Base-by-base conservation (phyloP, 2,888 invertebrate species). In the Fissipunctia ypsillon region DNA sequence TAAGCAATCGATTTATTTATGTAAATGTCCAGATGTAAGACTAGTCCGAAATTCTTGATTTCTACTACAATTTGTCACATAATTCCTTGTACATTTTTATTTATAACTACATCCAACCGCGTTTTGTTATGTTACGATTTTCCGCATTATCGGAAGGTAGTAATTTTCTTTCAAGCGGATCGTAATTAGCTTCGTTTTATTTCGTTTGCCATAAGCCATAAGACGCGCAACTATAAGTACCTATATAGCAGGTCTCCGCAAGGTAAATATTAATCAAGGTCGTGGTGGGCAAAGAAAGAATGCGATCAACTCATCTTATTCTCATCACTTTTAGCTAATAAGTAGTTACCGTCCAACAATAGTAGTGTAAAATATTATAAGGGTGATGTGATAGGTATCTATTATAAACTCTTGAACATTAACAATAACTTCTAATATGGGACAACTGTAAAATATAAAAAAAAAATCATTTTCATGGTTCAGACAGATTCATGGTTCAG, bases 181-280 rank as follows among this genome's bases (percentile, higher is more conserved):
- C 68, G 41, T 80, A 75, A 81, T 84, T 75, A 75, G 71, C 45
- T 75, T 45, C 65, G 70, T 71, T 83, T 83, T 25, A 31, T 57
- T 35, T 54, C 25, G 50, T 64, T 68, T 35, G 19, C 57, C n/a
- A 57, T 76, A 71, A 61, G 19, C 57, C n/a, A 57, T 76, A 71
- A 61, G 35, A 56, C 14, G 22, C 10, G 28, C 28, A 14, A 31
- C 28, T 45, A 31, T 22, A 41, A 25, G 19, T 9, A 48, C 1
- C 2, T 71, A 28, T 1, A 19, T n/a, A 35, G 35, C 35, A 41
- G 12, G 12, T 7, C n/a, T 38, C 16, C 12, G 25, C 9, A 10
- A n/a, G 38, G 31, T 56, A 52, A 59, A 50, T 45, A 22, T 28
- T 7, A 41, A 28, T 50, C 66, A 74, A 79, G 48, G 35, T 35